These are phyloP conservation scores for Emys orbicularis DNA, from an alignment of 2,797 vertebrate species.

Conservation along the genomic window DNA sequence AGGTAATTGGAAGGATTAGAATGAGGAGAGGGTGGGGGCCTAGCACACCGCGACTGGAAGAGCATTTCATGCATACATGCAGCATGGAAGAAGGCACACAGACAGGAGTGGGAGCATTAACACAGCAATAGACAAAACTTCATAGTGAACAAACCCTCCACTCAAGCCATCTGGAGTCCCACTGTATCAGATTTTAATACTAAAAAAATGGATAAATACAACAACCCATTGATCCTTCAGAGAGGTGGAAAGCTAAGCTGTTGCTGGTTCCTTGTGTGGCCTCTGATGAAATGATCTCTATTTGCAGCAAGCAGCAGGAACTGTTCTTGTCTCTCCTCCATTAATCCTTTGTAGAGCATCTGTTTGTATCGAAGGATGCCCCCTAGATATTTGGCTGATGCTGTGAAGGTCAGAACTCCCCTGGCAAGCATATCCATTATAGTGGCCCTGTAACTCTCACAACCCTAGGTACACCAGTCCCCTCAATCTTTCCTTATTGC, in stretches of 20 bases:
- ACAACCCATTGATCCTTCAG: conserved; percentile 24
- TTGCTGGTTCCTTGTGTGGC: neutral
- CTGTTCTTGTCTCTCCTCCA: neutral
- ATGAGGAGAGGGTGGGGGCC: neutral
- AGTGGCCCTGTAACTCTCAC: neutral
- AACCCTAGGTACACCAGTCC: neutral
- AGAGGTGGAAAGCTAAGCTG: neutral
- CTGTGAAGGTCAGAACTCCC: neutral
- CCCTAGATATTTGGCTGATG: neutral
- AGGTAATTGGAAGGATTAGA: neutral
- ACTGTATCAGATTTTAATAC: neutral
- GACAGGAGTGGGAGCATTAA: neutral
- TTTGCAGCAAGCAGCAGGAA: neutral
- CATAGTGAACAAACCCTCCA: neutral
- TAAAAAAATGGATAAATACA: neutral
- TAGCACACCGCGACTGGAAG: neutral
- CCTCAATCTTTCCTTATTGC: neutral
- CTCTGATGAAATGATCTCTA: conserved; percentile 5
- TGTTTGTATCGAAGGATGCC: neutral
- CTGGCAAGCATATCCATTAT: neutral
- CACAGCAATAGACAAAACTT: neutral
- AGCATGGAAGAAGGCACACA: neutral
- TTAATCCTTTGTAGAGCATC: neutral
- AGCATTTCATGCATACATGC: neutral
- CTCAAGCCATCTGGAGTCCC: neutral